phyloP scores from a whole-genome alignment of 2,113 vertebrate genomes.

The Erythrocercus mccallii region DNA sequence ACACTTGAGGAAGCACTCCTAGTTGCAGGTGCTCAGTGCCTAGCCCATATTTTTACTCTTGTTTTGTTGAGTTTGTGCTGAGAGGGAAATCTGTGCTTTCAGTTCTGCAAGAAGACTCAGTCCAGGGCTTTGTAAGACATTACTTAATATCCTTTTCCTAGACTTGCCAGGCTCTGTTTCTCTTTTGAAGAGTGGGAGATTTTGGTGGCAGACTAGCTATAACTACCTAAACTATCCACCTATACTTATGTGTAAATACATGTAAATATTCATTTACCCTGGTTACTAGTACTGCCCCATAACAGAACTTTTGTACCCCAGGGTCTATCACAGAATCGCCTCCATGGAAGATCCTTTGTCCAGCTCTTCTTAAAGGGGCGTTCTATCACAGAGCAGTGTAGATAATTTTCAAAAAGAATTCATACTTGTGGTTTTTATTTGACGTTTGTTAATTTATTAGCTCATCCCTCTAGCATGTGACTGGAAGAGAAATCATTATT shows the following conservation, averaged over 20 bases:
- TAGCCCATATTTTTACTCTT: background rate
- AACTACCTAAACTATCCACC: background rate
- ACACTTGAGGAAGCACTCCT: background rate
- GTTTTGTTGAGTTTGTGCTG: background rate
- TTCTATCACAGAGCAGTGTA: background rate
- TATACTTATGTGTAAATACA: fast-evolving
- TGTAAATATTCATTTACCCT: background rate
- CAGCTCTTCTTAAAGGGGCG: background rate
- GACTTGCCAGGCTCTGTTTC: background rate
- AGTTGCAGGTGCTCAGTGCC: background rate
- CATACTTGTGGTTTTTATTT: background rate
- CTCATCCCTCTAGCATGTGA: background rate
- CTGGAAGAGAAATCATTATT: background rate
- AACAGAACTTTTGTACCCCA: background rate
- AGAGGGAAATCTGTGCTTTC: background rate
- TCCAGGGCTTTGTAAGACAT: background rate
- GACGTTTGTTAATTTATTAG: background rate
- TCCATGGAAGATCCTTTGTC: background rate
- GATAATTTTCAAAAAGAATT: background rate
- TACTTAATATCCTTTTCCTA: background rate
- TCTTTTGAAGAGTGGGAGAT: background rate
- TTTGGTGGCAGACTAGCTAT: background rate
- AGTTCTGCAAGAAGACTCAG: background rate
- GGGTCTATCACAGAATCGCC: fast-evolving
- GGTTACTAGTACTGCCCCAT: background rate